Conservation (phyloP, 1,140 invertebrate genomes). For the honey bee (Apis mellifera) region Amel_HAv3.1 CM009936.2:10738001-10738500, state of each 20-base stretch:
- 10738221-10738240: constrained; percentile 3
- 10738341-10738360: too few relatives aligned
- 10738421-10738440: not conserved
- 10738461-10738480: too few relatives aligned
- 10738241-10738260: constrained; percentile 3
- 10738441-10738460: too few relatives aligned
- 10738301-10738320: not conserved
- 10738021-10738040: constrained; percentile 42
- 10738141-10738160: constrained; percentile 48
- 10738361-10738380: too few relatives aligned
- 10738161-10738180: constrained; percentile 22
- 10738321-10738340: not conserved
- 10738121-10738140: constrained; percentile 47
- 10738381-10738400: not conserved
- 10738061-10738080: constrained; percentile 7
- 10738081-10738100: constrained; percentile 23
- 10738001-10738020: constrained; percentile 25
- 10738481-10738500: too few relatives aligned
- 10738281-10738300: not conserved
- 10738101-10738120: constrained; percentile 15
- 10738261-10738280: not conserved
- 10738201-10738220: constrained; percentile 38
- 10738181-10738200: not conserved
- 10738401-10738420: not conserved
- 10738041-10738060: constrained; percentile 35